A percentile compares a stretch with the other conserved stretches of the same genome.
These are phyloP conservation scores for Tipula confusa DNA, from an alignment of 2,888 invertebrate species.

Conservation along the genomic window DNA sequence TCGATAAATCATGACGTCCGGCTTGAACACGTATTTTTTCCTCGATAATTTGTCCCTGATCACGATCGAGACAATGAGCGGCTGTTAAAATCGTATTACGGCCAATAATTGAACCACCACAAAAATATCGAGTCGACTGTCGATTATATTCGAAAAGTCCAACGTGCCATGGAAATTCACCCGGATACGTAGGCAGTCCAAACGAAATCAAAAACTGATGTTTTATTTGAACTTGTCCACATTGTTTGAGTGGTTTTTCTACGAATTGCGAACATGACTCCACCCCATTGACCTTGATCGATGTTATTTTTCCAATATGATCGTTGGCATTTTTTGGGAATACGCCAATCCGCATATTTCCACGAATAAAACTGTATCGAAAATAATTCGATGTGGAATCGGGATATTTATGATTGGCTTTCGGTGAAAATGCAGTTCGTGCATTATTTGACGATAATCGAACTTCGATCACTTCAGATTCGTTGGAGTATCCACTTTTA, in stretches of 20 bases:
- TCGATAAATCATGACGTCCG: constrained; percentile 46
- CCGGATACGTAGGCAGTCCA: background rate
- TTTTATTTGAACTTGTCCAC: background rate
- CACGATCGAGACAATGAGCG: constrained; percentile 41
- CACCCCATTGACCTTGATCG: background rate
- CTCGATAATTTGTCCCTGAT: constrained; percentile 41
- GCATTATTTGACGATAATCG: background rate
- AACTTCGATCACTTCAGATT: background rate
- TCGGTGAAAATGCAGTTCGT: background rate
- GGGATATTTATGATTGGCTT: background rate
- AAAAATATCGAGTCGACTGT: constrained; percentile 40
- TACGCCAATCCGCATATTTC: background rate
- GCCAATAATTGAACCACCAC: constrained; percentile 48
- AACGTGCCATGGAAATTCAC: background rate
- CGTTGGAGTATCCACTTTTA: background rate
- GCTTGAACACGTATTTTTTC: constrained; percentile 43
- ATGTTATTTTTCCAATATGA: background rate
- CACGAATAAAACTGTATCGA: background rate
- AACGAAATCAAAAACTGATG: background rate
- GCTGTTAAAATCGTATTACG: constrained; percentile 44
- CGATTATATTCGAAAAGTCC: background rate
- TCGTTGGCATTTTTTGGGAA: background rate
- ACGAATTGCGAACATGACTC: background rate
- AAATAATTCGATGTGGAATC: background rate
- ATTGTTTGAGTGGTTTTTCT: background rate